Percentiles rank a stretch among this genome's conserved stretches.
Evolutionary conservation across 2,113 vertebrate species (phyloP).

Genomic region (Macheiramphus alcinus): DNA sequence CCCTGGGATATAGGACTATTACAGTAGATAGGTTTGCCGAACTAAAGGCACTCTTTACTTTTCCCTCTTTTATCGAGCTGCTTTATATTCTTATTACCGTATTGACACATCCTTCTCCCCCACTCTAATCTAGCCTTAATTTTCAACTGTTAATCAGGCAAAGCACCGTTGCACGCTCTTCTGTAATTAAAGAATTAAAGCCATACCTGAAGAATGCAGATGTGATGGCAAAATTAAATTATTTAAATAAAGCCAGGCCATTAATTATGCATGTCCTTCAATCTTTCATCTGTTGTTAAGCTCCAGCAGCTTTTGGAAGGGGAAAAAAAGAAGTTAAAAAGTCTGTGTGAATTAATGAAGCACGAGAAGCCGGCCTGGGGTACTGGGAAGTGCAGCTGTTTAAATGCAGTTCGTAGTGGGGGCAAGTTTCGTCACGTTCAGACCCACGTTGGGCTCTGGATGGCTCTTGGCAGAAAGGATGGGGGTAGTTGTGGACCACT

Average conservation of each 20-base stretch:
- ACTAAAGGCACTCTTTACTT: neutral
- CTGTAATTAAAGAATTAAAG: slow-evolving; percentile 53
- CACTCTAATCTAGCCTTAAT: neutral
- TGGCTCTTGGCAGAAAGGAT: neutral
- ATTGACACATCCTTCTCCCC: neutral
- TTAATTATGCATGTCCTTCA: slow-evolving; percentile 50
- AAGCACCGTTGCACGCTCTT: neutral
- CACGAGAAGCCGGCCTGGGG: neutral
- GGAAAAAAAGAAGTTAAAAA: neutral
- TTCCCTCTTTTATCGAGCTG: neutral
- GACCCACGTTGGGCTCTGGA: neutral
- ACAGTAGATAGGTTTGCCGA: neutral
- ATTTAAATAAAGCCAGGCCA: slow-evolving; percentile 16
- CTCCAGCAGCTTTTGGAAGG: neutral
- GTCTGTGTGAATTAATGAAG: neutral
- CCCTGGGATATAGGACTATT: neutral
- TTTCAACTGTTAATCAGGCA: slow-evolving; percentile 8
- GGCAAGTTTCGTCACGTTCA: neutral
- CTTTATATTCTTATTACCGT: neutral
- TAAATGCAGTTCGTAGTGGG: neutral
- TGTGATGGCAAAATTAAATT: neutral
- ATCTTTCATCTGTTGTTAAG: slow-evolving; percentile 40
- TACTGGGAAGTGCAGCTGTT: neutral
- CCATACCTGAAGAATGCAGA: slow-evolving; percentile 29
- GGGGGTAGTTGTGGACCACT: no score